These are phyloP conservation scores for Amia ocellicauda DNA, from an alignment of 2,113 vertebrate genomes.

Conservation along the genomic window DNA sequence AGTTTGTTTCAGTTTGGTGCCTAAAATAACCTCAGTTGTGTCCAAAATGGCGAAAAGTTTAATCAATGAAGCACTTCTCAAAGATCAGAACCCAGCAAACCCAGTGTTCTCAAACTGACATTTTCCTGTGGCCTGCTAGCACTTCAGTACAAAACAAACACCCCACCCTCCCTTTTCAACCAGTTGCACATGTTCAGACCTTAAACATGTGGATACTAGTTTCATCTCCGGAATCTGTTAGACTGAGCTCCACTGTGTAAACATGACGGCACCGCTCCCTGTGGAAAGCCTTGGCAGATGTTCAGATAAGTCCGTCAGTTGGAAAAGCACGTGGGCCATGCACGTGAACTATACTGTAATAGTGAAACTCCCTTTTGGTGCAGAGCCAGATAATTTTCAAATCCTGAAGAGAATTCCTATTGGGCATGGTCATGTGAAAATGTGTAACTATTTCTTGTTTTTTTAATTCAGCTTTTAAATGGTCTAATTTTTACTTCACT, in stretches of 20 bases:
- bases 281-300: neutral
- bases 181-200: slow-evolving; percentile 26
- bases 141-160: neutral
- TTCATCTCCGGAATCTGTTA: too few species aligned
- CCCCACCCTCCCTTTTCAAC: slow-evolving; percentile 49
- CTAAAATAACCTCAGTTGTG: too few species aligned
- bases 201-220: slow-evolving; percentile 32
- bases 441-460: too few species aligned
- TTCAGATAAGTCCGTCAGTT: neutral
- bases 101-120: too few species aligned
- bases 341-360: slow-evolving; percentile 3
- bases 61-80: too few species aligned
- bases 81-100: too few species aligned
- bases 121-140: too few species aligned
- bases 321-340: neutral
- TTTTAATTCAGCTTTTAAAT: too few species aligned
- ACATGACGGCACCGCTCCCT: slow-evolving; percentile 4
- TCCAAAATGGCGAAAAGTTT: too few species aligned
- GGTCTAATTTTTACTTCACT: slow-evolving; percentile 22
- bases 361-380: too few species aligned
- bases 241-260: neutral
- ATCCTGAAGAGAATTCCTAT: slow-evolving; percentile 25
- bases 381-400: neutral
- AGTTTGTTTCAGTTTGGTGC: too few species aligned
- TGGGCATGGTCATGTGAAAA: slow-evolving; percentile 14